Conservation (phyloP, 2,797 vertebrate genomes). For the Xenentodon cancila region DNA sequence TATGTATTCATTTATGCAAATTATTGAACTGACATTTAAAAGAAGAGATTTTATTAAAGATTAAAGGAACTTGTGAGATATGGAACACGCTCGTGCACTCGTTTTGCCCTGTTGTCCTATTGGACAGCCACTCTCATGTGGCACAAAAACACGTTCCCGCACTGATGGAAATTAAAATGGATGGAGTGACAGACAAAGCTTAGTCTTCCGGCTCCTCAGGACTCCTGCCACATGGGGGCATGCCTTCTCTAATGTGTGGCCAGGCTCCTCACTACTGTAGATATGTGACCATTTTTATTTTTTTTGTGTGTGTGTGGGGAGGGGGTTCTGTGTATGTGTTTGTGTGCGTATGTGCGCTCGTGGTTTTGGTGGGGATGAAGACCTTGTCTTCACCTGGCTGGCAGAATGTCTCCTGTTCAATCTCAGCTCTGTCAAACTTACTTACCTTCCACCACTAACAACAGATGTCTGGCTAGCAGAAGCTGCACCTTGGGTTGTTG, state of each 20-base stretch:
- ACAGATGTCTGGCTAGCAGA: conserved; percentile 75
- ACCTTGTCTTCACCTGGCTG: conserved; percentile 62
- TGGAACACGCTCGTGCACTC: conserved; percentile 18
- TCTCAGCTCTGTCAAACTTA: conserved; percentile 81
- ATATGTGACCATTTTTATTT: conserved; percentile 22
- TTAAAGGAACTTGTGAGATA: conserved; percentile 1
- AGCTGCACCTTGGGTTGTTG: conserved; percentile 76
- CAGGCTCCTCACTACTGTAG: conserved; percentile 23
- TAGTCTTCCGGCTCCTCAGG: conserved; percentile 38
- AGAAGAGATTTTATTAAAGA: neutral
- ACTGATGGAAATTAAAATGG: conserved; percentile 38
- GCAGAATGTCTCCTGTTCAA: conserved; percentile 80
- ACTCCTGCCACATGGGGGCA: conserved; percentile 56
- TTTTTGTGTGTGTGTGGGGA: too few relatives aligned
- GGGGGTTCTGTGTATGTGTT: neutral
- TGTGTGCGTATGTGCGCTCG: conserved; percentile 9
- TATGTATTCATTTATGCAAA: too few relatives aligned
- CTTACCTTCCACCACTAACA: conserved; percentile 78
- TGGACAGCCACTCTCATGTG: conserved; percentile 20
- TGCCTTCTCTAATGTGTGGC: conserved; percentile 42
- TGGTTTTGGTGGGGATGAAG: conserved; percentile 35
- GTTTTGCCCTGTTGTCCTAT: conserved; percentile 9
- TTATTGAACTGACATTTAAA: neutral
- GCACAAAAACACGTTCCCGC: neutral
- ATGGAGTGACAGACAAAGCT: conserved; percentile 25